These are phyloP conservation scores for Aviceda subcristata DNA, from an alignment of 2,113 vertebrate species.

Conservation along the genomic window DNA sequence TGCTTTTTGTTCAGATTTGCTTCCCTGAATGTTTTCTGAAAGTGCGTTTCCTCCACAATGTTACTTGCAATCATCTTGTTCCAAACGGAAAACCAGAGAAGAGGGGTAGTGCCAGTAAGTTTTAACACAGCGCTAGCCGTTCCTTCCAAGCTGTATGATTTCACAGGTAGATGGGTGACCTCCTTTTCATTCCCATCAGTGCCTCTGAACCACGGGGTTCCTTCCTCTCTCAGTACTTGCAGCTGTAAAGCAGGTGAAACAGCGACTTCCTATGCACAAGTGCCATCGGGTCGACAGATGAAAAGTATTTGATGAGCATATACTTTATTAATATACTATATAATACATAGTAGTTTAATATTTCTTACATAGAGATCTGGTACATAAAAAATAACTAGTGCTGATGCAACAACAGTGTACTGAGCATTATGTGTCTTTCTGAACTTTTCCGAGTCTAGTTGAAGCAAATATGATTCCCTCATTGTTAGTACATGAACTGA, in stretches of 20 bases:
- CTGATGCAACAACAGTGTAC: background rate
- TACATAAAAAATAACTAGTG: background rate
- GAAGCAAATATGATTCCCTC: background rate
- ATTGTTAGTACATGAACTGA: background rate
- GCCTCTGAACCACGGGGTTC: background rate
- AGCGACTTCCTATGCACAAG: background rate
- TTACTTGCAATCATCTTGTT: background rate
- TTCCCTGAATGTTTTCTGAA: background rate
- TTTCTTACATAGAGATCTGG: background rate
- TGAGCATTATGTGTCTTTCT: background rate
- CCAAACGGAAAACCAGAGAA: background rate
- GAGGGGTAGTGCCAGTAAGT: background rate
- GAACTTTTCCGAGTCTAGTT: background rate
- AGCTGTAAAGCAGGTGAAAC: background rate
- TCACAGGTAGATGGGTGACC: background rate
- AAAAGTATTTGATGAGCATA: background rate
- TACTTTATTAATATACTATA: background rate
- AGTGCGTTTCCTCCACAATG: background rate
- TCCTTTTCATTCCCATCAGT: background rate
- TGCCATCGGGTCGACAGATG: background rate
- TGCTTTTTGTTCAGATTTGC: background rate
- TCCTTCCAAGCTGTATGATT: background rate
- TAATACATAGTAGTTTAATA: background rate
- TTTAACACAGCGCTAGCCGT: background rate
- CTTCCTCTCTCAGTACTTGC: background rate